Percentiles rank a stretch among this genome's conserved stretches.
Evolutionary conservation across 2,113 vertebrate species (phyloP).

Genomic region (Anguilla japonica): DNA sequence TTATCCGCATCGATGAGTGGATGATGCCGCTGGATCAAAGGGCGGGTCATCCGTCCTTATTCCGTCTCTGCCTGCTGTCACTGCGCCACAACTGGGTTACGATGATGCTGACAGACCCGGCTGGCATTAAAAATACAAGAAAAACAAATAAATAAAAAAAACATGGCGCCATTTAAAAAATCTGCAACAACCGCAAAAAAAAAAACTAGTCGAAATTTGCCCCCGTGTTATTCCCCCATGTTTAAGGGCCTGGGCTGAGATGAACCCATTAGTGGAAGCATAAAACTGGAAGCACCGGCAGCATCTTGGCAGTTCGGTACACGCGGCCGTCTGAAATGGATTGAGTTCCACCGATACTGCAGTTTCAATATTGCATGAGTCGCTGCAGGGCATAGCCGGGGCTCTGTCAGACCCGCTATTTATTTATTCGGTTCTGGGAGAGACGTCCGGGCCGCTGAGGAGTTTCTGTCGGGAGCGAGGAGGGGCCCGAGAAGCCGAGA

Average conservation of each 20-base stretch:
- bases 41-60: constrained; percentile 48
- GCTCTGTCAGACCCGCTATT: neutral
- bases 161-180: neutral
- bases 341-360: neutral
- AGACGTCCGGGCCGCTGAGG: neutral
- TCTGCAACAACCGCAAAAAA: neutral
- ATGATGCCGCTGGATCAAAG: constrained; percentile 37
- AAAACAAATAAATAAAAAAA: neutral
- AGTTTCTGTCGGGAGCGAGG: neutral
- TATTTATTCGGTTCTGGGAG: neutral
- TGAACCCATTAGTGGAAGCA: neutral
- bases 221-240: neutral
- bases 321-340: neutral
- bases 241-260: neutral
- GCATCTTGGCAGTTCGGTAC: neutral
- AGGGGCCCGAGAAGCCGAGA: neutral
- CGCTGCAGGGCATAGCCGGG: neutral
- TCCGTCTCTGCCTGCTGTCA: constrained; percentile 37
- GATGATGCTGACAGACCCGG: constrained; percentile 50
- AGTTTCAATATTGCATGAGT: neutral
- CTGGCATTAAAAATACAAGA: neutral
- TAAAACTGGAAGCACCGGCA: neutral
- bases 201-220: neutral
- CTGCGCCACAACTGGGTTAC: constrained; percentile 45
- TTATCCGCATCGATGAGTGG: constrained; percentile 31